These are phyloP conservation scores for Piprites chloris DNA, from an alignment of 2,113 vertebrate species.

Conservation along the genomic window DNA sequence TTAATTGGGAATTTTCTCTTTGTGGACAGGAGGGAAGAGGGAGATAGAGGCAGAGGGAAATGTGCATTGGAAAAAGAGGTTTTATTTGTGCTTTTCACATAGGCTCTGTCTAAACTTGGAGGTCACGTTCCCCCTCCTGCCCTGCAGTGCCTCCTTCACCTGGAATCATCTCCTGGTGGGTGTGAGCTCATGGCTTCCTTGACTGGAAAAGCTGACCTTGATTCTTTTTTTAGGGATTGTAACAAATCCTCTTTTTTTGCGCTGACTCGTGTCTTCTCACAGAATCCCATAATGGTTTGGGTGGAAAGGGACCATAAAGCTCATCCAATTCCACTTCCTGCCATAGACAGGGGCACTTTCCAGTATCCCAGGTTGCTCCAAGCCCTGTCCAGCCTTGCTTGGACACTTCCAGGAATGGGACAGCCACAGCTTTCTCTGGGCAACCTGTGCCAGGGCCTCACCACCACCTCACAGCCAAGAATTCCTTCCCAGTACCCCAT, in stretches of 20 bases:
- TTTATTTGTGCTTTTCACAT: background rate
- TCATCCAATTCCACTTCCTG: background rate
- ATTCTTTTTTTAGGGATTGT: background rate
- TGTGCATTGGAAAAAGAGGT: background rate
- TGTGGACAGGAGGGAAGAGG: rapidly evolving
- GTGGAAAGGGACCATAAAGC: background rate
- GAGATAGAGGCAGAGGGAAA: background rate
- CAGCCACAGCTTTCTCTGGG: background rate
- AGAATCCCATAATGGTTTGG: background rate
- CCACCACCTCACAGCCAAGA: background rate
- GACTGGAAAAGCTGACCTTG: background rate
- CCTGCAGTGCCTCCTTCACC: background rate
- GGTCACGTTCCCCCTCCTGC: background rate
- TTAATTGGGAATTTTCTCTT: background rate
- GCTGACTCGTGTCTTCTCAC: background rate
- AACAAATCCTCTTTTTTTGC: background rate
- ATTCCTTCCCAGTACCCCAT: background rate
- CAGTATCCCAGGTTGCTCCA: rapidly evolving
- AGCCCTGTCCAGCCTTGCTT: background rate
- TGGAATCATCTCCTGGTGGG: background rate
- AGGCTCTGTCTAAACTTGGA: background rate
- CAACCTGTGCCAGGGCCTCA: background rate
- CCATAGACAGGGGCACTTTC: rapidly evolving
- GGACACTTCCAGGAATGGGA: background rate
- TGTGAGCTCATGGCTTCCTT: background rate